Percentiles rank a stretch among this genome's conserved stretches.
phyloP scores from a whole-genome alignment of 2,113 vertebrate genomes.

The Geothlypis trichas region DNA sequence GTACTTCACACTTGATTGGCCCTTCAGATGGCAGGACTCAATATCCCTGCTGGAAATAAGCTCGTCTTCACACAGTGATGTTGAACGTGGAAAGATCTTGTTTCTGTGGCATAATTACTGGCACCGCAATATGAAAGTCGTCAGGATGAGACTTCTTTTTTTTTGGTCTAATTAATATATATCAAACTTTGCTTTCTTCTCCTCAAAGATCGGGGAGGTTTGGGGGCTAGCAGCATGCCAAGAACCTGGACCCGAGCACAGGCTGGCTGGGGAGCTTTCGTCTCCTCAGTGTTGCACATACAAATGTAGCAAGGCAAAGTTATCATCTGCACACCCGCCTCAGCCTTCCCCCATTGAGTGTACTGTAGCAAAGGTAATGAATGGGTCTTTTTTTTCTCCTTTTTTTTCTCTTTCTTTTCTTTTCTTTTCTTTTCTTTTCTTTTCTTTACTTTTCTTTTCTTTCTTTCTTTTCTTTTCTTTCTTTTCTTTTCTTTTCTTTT shows the following conservation, averaged over 20 bases:
- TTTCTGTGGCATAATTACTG: constrained; percentile 91
- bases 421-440: neutral
- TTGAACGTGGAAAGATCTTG: constrained; percentile 89
- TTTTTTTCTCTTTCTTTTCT: too few relatives aligned
- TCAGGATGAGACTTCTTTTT: constrained; percentile 43
- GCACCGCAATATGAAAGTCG: constrained; percentile 71
- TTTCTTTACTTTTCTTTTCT: neutral
- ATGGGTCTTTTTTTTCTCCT: constrained; percentile 12
- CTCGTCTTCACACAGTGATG: constrained; percentile 86
- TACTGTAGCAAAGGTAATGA: constrained; percentile 78
- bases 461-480: too few relatives aligned
- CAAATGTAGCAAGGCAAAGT: constrained; percentile 67
- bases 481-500: neutral
- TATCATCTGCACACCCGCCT: constrained; percentile 63
- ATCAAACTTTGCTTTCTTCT: constrained; percentile 44
- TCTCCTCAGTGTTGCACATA: constrained; percentile 48
- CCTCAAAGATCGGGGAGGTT: neutral
- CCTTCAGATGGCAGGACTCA: constrained; percentile 90
- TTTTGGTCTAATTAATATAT: constrained; percentile 31
- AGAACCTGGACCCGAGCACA: constrained; percentile 1
- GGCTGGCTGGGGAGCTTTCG: constrained; percentile 31
- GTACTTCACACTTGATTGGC: constrained; percentile 98
- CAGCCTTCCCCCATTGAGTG: constrained; percentile 65
- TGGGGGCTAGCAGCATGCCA: neutral
- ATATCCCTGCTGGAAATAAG: constrained; percentile 93